Conservation (phyloP, 2,113 vertebrate genomes). For the Camelus dromedarius region DNA sequence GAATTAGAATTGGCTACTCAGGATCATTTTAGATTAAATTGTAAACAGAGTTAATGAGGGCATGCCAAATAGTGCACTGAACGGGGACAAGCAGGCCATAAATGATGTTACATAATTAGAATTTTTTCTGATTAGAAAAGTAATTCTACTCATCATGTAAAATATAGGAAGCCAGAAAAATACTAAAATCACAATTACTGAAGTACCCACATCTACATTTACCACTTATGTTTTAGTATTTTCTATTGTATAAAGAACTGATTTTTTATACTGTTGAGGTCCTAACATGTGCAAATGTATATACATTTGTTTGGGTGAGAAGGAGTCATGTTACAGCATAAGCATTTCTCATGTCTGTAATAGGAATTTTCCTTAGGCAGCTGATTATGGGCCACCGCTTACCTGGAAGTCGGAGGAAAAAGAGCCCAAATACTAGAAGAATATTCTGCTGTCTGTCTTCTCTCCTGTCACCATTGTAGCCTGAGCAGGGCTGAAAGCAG, state of each 20-base stretch:
- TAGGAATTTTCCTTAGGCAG: neutral
- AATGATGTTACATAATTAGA: neutral
- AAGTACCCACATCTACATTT: neutral
- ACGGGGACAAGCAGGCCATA: neutral
- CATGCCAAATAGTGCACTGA: neutral
- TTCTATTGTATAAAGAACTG: neutral
- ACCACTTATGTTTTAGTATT: neutral
- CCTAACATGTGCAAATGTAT: neutral
- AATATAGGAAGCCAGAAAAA: slow-evolving; percentile 20
- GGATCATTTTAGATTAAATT: neutral
- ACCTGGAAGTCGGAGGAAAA: neutral
- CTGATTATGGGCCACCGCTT: neutral
- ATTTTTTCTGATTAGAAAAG: slow-evolving; percentile 43
- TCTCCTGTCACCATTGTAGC: neutral
- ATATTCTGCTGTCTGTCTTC: neutral
- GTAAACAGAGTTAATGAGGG: neutral
- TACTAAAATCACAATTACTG: slow-evolving; percentile 29
- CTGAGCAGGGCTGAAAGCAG: neutral
- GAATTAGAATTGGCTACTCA: neutral
- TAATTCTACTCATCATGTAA: neutral
- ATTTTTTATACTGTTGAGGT: neutral
- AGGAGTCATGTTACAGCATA: neutral
- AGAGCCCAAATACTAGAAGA: neutral
- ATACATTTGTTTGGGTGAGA: neutral
- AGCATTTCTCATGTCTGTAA: neutral